phyloP scores from a whole-genome alignment of 2,113 vertebrate genomes.

The Motacilla tschutschensis region DNA sequence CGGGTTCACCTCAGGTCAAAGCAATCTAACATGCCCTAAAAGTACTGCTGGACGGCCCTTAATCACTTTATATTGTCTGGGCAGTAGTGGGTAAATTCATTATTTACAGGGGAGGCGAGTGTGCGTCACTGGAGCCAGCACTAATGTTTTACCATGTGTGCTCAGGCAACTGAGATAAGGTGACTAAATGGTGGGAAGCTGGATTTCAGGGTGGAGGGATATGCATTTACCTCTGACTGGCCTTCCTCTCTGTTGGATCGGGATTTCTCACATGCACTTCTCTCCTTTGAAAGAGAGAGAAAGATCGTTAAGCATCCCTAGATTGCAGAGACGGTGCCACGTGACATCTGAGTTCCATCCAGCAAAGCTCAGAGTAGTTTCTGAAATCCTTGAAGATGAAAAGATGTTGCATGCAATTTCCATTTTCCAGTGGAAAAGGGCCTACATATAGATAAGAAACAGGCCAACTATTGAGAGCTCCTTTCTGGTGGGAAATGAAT shows the following conservation, averaged over 20 bases:
- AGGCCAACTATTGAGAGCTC: background rate
- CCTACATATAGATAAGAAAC: background rate
- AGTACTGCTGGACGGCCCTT: background rate
- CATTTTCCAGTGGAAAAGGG: background rate
- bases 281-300: background rate
- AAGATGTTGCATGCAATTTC: background rate
- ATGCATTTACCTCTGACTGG: background rate
- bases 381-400: background rate
- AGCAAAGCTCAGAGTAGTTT: background rate
- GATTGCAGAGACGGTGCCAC: background rate
- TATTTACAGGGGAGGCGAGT: background rate
- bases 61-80: slow-evolving; percentile 24
- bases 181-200: background rate
- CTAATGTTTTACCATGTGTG: background rate
- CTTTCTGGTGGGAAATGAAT: background rate
- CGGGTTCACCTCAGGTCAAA: slow-evolving; percentile 39
- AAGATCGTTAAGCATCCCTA: background rate
- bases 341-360: background rate
- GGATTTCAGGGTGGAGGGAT: background rate
- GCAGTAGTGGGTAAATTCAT: slow-evolving; percentile 5
- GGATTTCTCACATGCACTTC: background rate
- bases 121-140: background rate
- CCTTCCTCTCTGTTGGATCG: background rate
- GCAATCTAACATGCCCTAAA: slow-evolving; percentile 27
- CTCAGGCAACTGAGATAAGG: background rate